Conservation (phyloP, 2,888 invertebrate species). For the Parthenolecanium corni region DNA sequence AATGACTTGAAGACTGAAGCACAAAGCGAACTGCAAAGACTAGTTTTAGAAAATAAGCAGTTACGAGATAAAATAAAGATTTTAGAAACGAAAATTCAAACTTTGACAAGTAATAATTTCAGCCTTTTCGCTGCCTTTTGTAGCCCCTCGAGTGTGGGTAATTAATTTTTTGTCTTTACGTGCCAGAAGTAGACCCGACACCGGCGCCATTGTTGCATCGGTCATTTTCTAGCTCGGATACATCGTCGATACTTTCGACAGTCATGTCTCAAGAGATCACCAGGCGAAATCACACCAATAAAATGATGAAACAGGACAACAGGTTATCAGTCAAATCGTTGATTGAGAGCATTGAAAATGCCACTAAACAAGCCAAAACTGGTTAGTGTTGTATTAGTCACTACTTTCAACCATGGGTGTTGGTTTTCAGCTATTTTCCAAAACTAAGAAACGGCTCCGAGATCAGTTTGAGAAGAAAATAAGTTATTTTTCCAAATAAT, state of each 20-base stretch:
- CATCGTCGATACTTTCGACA: slow-evolving; percentile 29
- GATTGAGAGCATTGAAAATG: slow-evolving; percentile 83
- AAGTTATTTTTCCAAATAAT: no score
- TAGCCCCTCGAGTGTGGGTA: neutral
- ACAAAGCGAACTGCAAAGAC: slow-evolving; percentile 64
- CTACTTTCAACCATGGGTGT: neutral
- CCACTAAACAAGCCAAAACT: slow-evolving; percentile 59
- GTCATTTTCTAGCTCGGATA: slow-evolving; percentile 28
- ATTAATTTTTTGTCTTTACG: neutral
- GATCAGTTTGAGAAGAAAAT: no score
- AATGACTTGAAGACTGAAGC: slow-evolving; percentile 96
- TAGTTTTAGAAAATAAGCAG: slow-evolving; percentile 69
- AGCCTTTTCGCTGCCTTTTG: neutral
- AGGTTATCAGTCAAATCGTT: slow-evolving; percentile 78
- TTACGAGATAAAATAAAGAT: slow-evolving; percentile 64
- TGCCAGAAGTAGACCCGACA: slow-evolving; percentile 4
- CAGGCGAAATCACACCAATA: slow-evolving; percentile 29
- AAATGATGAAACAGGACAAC: slow-evolving; percentile 53
- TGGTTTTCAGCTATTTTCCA: no score
- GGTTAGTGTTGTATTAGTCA: slow-evolving; percentile 39
- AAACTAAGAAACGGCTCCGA: no score
- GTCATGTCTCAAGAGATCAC: slow-evolving; percentile 31
- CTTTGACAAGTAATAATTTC: slow-evolving; percentile 51
- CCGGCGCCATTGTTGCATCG: slow-evolving; percentile 24
- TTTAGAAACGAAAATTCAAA: slow-evolving; percentile 68